phyloP scores from a whole-genome alignment of 2,797 vertebrate species.

The Chelonia mydas region DNA sequence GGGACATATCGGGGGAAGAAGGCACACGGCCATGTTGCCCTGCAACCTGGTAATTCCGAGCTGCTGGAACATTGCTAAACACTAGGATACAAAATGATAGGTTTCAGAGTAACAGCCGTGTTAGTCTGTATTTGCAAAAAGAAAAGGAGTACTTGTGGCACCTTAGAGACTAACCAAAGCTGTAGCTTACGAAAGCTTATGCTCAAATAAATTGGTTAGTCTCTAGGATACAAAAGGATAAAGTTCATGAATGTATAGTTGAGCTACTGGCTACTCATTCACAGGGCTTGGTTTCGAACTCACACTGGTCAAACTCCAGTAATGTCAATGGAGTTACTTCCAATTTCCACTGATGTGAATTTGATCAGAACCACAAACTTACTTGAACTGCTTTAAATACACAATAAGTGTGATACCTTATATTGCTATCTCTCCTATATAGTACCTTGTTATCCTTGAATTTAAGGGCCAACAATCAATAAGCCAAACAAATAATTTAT shows the following conservation, averaged over 20 bases:
- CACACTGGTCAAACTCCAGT: not conserved
- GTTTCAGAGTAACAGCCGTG: no score
- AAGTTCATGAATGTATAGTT: not conserved
- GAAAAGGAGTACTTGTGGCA: no score
- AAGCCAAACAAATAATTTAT: not conserved
- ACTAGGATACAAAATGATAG: not conserved
- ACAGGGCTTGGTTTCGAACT: not conserved
- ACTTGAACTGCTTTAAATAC: not conserved
- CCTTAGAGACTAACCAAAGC: no score
- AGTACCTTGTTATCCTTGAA: not conserved
- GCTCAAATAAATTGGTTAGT: no score
- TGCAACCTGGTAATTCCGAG: not conserved
- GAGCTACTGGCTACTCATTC: not conserved
- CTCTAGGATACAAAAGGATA: not conserved
- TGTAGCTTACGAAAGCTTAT: no score
- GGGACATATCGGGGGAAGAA: not conserved
- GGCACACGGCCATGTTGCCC: not conserved
- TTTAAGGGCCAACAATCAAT: not conserved
- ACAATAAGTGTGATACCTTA: not conserved
- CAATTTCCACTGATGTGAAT: not conserved
- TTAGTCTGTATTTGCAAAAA: no score
- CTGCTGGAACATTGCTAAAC: not conserved
- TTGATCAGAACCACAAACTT: not conserved
- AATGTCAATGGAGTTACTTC: not conserved
- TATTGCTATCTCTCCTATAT: not conserved